Evolutionary conservation across 2,797 vertebrate species (phyloP).

Genomic region (Xiphophorus birchmanni): DNA sequence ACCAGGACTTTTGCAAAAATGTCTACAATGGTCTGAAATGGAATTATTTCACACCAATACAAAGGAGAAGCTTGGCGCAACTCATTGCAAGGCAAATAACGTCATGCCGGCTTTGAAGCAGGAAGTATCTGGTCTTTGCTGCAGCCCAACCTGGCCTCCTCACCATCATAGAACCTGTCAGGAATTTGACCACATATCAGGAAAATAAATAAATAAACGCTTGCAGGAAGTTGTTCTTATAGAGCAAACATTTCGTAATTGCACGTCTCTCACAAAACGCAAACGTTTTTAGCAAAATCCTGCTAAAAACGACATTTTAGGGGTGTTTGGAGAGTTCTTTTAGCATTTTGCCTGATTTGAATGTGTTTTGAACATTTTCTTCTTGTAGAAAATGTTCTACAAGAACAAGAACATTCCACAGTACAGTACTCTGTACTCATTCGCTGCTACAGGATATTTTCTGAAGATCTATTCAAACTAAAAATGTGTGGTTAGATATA

Average conservation of each 20-base stretch:
- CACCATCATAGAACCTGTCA: no score
- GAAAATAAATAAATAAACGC: not conserved
- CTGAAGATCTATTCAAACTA: not conserved
- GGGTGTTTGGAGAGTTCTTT: not conserved
- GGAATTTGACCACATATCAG: no score
- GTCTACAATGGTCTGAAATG: no score
- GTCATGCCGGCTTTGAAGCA: no score
- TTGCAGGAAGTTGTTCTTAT: not conserved
- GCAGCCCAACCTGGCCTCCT: no score
- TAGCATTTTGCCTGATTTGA: not conserved
- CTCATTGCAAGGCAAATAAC: no score
- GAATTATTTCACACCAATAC: no score
- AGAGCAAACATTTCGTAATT: not conserved
- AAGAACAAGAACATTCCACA: no score
- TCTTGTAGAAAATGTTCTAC: not conserved
- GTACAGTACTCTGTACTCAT: not conserved
- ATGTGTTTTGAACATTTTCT: not conserved
- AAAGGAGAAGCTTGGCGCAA: no score
- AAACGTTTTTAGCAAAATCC: not conserved
- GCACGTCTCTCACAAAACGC: not conserved
- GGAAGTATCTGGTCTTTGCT: no score
- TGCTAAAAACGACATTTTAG: not conserved
- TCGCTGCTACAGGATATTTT: not conserved
- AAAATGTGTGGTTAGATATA: not conserved
- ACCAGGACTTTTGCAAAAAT: no score